phyloP scores from a whole-genome alignment of 2,113 vertebrate genomes.

The Protobothrops mucrosquamatus region DNA sequence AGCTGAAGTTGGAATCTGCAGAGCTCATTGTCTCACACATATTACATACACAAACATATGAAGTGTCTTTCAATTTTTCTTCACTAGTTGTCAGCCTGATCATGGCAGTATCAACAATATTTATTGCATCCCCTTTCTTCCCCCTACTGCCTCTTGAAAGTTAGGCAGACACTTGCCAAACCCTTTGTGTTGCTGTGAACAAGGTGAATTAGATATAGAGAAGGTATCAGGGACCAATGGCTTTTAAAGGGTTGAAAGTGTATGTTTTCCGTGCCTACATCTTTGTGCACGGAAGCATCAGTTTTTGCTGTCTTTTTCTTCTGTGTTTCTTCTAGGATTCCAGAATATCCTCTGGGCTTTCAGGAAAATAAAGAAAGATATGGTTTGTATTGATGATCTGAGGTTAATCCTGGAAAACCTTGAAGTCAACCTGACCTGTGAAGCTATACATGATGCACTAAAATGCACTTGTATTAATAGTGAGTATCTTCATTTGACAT shows the following conservation, averaged over 20 bases:
- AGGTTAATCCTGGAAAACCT: not conserved
- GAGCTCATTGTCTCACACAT: not conserved
- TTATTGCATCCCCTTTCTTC: not conserved
- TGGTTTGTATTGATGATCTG: not conserved
- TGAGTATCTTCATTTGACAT: not conserved
- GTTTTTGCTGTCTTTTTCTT: not conserved
- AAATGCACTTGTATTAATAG: not conserved
- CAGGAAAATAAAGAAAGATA: not conserved
- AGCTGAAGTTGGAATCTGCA: not conserved
- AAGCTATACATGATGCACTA: not conserved
- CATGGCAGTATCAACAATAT: not conserved
- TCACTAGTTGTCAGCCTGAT: not conserved
- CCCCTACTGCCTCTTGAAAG: not conserved
- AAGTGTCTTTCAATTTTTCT: not conserved
- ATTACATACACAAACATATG: not conserved
- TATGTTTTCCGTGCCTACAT: not conserved
- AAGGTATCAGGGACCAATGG: too few species aligned
- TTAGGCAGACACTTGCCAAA: not conserved
- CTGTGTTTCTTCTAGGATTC: not conserved
- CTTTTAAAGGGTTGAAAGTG: not conserved
- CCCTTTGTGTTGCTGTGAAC: not conserved
- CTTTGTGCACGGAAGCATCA: not conserved
- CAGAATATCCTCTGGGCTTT: conserved; percentile 2
- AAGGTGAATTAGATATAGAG: not conserved
- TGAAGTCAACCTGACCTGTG: not conserved